Conservation (phyloP, 64 coral and sea anemone genomes). For the Catalaphyllia jardinei region DNA sequence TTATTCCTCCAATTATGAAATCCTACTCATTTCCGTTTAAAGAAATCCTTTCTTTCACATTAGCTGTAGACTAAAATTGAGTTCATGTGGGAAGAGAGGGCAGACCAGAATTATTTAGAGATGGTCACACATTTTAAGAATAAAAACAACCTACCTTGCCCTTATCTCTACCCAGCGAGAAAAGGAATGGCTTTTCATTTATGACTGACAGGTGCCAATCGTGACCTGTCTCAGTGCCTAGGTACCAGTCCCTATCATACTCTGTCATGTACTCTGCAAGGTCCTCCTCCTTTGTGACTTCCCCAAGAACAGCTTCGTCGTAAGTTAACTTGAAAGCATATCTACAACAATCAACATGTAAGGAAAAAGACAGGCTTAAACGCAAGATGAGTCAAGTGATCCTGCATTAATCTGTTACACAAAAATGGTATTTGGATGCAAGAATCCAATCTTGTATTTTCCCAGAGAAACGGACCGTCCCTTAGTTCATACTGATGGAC, state of each 20-base stretch:
- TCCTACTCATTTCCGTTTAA: too few relatives aligned
- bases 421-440: too few relatives aligned
- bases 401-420: too few relatives aligned
- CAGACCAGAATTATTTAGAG: neutral
- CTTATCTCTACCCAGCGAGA: constrained; percentile 82
- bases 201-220: constrained; percentile 81
- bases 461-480: too few relatives aligned
- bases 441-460: too few relatives aligned
- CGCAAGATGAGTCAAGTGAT: too few relatives aligned
- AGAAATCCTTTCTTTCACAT: too few relatives aligned
- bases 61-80: too few relatives aligned
- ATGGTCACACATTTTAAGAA: too few relatives aligned
- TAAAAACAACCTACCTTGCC: constrained; percentile 62
- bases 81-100: neutral
- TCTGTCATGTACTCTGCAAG: constrained; percentile 67
- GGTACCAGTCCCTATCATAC: constrained; percentile 83
- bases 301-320: constrained; percentile 95
- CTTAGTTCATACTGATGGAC: too few relatives aligned
- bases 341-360: constrained; percentile 34
- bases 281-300: constrained; percentile 70
- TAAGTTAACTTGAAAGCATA: constrained; percentile 98
- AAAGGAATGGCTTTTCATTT: constrained; percentile 69
- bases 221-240: constrained; percentile 41
- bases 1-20: too few relatives aligned
- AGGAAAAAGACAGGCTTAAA: too few relatives aligned